Conservation (phyloP, 2,888 invertebrate genomes). For the Prosopocoilus inquinatus region DNA sequence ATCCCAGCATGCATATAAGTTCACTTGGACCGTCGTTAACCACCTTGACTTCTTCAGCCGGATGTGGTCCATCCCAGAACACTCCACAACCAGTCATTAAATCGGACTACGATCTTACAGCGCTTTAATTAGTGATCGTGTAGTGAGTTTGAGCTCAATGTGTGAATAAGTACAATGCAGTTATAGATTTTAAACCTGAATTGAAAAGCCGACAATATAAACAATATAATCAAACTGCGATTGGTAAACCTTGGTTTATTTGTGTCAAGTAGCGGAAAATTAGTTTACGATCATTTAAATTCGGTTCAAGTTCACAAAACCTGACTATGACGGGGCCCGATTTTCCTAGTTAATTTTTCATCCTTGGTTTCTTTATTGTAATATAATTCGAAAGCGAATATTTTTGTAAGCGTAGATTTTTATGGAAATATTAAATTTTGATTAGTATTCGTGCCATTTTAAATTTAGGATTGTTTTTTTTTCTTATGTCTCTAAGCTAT, state of each 20-base stretch:
- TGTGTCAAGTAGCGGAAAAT: constrained; percentile 21
- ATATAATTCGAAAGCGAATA: constrained; percentile 5
- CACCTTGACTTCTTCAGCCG: constrained; percentile 56
- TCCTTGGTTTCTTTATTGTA: constrained; percentile 19
- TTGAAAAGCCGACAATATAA: constrained; percentile 42
- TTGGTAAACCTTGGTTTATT: constrained; percentile 23
- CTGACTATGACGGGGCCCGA: constrained; percentile 25
- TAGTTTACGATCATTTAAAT: constrained; percentile 25
- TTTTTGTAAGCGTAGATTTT: constrained; percentile 14
- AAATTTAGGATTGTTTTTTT: constrained; percentile 35
- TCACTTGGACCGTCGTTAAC: constrained; percentile 57
- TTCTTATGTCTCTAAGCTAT: constrained; percentile 5
- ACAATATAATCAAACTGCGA: constrained; percentile 29
- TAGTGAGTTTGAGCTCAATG: constrained; percentile 17
- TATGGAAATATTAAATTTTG: constrained; percentile 8
- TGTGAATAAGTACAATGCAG: constrained; percentile 7
- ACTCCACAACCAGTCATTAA: constrained; percentile 66
- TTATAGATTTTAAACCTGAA: constrained; percentile 12
- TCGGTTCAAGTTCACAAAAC: constrained; percentile 31
- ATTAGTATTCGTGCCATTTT: constrained; percentile 35
- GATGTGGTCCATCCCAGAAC: constrained; percentile 56
- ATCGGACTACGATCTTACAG: constrained; percentile 85
- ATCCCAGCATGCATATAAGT: constrained; percentile 53
- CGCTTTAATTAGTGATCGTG: constrained; percentile 56
- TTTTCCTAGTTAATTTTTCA: constrained; percentile 18